Percentiles rank a stretch among this genome's conserved stretches.
Evolutionary conservation across 2,888 invertebrate species (phyloP).

Genomic region (Cinara cedri): DNA sequence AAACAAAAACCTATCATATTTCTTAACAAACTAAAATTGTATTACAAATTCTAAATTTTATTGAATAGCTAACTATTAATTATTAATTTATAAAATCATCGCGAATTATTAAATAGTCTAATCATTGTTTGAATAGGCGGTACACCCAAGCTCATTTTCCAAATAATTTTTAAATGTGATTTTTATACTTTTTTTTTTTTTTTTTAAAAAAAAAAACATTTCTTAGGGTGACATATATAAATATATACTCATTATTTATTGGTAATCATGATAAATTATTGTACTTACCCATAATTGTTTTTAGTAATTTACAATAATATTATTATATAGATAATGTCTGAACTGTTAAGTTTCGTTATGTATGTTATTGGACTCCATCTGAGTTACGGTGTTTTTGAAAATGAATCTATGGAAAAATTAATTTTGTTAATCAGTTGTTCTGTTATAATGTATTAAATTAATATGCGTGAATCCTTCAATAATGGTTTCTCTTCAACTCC

Average conservation of each 20-base stretch:
- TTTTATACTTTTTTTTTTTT: not conserved
- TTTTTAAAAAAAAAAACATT: conserved; percentile 28
- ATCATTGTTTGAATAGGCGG: not conserved
- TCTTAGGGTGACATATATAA: not conserved
- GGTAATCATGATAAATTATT: not conserved
- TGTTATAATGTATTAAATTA: conserved; percentile 9
- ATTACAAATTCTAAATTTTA: conserved; percentile 13
- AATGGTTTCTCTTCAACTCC: not conserved
- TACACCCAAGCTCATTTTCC: not conserved
- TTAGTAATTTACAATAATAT: conserved; percentile 6
- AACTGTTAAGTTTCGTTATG: conserved; percentile 36
- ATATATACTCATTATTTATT: not conserved
- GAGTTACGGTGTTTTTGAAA: not conserved
- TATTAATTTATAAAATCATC: not conserved
- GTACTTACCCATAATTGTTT: conserved; percentile 17
- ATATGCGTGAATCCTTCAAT: not conserved
- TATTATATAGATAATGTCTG: not conserved
- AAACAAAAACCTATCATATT: not conserved
- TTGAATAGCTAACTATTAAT: not conserved
- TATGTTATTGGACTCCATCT: conserved; percentile 8
- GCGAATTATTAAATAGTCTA: not conserved
- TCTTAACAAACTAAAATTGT: not conserved
- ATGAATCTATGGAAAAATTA: conserved; percentile 12
- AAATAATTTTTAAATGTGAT: conserved; percentile 10
- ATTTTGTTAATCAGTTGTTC: conserved; percentile 29